Evolutionary conservation across 2,797 vertebrate species (phyloP).

Genomic region (Poecilia gillii): DNA sequence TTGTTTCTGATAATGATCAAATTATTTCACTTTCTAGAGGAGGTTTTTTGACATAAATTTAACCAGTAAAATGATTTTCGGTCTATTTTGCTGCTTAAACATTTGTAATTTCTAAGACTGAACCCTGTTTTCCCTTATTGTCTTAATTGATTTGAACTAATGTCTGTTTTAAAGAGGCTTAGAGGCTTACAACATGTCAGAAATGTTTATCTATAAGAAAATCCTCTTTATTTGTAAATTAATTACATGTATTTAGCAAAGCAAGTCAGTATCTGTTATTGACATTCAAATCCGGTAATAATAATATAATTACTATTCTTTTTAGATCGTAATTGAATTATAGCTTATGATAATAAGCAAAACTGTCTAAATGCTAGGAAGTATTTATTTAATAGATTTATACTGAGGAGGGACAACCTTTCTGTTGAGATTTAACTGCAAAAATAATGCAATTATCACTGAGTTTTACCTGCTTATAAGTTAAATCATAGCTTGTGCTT

Average conservation of each 20-base stretch:
- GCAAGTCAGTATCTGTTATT: not conserved
- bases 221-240: not conserved
- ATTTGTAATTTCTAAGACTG: not conserved
- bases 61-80: not conserved
- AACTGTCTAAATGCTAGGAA: not conserved
- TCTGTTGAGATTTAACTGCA: not conserved
- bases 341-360: not conserved
- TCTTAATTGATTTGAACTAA: slow-evolving; percentile 66
- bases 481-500: not conserved
- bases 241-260: not conserved
- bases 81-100: not conserved
- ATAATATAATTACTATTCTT: not conserved
- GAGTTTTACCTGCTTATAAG: not conserved
- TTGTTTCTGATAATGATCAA: not conserved
- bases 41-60: not conserved
- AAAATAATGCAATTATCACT: not conserved
- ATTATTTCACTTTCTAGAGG: not conserved
- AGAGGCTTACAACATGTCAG: slow-evolving; percentile 56
- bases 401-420: not conserved
- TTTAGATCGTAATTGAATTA: not conserved
- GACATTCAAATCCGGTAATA: not conserved
- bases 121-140: not conserved
- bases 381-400: not conserved
- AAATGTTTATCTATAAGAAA: not conserved
- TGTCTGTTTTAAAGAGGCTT: slow-evolving; percentile 64